These are phyloP conservation scores for Trichogramma evanescens DNA, from an alignment of 2,888 invertebrate species.

Conservation along the genomic window DNA sequence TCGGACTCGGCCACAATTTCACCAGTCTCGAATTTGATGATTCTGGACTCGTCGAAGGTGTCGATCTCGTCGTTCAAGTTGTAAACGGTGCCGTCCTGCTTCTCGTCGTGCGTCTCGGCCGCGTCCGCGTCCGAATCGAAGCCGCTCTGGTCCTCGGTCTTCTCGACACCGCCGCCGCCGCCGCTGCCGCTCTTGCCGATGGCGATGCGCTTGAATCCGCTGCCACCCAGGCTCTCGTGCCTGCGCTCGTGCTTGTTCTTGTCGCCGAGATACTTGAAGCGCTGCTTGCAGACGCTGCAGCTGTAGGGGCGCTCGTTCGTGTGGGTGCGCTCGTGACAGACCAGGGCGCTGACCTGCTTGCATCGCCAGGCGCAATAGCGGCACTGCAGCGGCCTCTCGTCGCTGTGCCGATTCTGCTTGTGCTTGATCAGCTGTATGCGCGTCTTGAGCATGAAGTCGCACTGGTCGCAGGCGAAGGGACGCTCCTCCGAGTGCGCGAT, in stretches of 20 bases:
- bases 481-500: slow-evolving; percentile 45
- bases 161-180: slow-evolving; percentile 29
- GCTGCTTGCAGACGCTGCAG: slow-evolving; percentile 42
- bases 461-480: slow-evolving; percentile 41
- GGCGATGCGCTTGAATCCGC: slow-evolving; percentile 44
- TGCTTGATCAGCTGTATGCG: slow-evolving; percentile 45
- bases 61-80: slow-evolving; percentile 17
- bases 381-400: slow-evolving; percentile 42
- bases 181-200: slow-evolving; percentile 32
- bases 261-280: slow-evolving; percentile 44
- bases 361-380: slow-evolving; percentile 43
- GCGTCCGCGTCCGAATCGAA: slow-evolving; percentile 19
- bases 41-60: slow-evolving; percentile 23
- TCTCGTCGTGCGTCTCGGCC: slow-evolving; percentile 26
- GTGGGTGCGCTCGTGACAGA: slow-evolving; percentile 45
- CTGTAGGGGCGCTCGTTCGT: slow-evolving; percentile 44
- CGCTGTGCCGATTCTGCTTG: slow-evolving; percentile 44
- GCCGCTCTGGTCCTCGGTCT: slow-evolving; percentile 32
- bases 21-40: slow-evolving; percentile 29
- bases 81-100: slow-evolving; percentile 10
- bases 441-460: slow-evolving; percentile 43
- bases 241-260: slow-evolving; percentile 45
- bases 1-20: slow-evolving; percentile 29
- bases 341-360: slow-evolving; percentile 44
- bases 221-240: slow-evolving; percentile 43